phyloP scores from a whole-genome alignment of 2,797 vertebrate genomes.

The Furcifer pardalis region DNA sequence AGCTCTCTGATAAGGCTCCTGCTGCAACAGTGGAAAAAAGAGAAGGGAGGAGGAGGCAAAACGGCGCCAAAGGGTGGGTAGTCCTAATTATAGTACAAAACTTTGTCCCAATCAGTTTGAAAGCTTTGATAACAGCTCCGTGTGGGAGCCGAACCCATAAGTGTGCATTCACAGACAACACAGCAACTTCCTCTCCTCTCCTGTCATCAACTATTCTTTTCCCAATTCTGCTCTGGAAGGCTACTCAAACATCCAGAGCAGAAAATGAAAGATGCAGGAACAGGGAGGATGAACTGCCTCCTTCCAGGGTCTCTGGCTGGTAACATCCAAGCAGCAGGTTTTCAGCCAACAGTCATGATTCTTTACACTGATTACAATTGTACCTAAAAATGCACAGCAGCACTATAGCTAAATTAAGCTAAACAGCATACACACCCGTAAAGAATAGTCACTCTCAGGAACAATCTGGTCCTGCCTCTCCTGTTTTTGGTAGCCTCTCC shows the following conservation, averaged over 20 bases:
- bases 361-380: neutral
- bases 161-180: too few species aligned
- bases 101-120: too few species aligned
- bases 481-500: slow-evolving; percentile 76
- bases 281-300: too few species aligned
- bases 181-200: neutral
- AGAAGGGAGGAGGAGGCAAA: too few species aligned
- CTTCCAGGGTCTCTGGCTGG: neutral
- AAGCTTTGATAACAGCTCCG: too few species aligned
- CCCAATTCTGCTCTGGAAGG: neutral
- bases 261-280: neutral
- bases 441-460: slow-evolving; percentile 85
- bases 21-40: too few species aligned
- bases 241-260: neutral
- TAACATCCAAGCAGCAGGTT: neutral
- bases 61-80: too few species aligned
- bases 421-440: slow-evolving; percentile 81
- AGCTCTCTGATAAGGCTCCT: too few species aligned
- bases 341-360: neutral
- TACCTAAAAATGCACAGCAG: neutral
- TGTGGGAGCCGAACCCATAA: too few species aligned
- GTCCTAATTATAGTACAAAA: too few species aligned
- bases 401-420: neutral
- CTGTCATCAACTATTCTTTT: neutral
- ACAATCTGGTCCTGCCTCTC: slow-evolving; percentile 76